Base-by-base conservation (phyloP, 2,888 invertebrate species). In the Caenorhabditis drosophilae region DNA sequence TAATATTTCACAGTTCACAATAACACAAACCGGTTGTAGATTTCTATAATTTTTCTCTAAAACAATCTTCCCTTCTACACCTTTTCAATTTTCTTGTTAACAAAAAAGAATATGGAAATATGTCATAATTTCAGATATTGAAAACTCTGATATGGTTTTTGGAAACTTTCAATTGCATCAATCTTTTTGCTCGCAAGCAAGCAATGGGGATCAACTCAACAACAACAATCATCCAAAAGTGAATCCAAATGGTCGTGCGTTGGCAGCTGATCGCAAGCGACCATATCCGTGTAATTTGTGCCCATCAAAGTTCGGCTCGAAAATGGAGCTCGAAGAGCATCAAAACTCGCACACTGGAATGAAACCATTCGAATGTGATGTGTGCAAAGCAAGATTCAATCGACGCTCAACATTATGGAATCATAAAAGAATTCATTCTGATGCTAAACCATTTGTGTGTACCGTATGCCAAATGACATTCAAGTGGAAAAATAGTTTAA, bases 261-360 rank as follows among this genome's bases (percentile, higher is more conserved):
- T 73, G 41, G 70, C 73, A 22, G 70, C 70, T 16, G 82, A 82
- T 38, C 67, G 82, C 25, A 82, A 82, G 46, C 68, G 82, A 26
- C 82, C 82, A 47, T 82, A 83, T 47, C 81, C 83, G 1, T 82
- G 82, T 60, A 76, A 74, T 38, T 49, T 77, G 38, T 82, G 82
- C 54, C 69, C 77, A 4, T 75, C 76, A 11, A 67, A 73, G 23
- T 81, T 74, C 46, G 75, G 71, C 1, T 67, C 67, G 9, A 73
- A 70, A 57, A 83, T 83, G 83, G 83, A 83, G 50, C 67, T 83
- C 23, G 83, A 83, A 56, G 83, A 83, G 48, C 83, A 83, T 55
- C 82, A 83, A 63, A 83, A 83, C 67, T 76, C 76, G 15, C 83
- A 83, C 62, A 83, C 83, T 12, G 78, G 75, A 51, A 60, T 60